Evolutionary conservation across 2,797 vertebrate species (phyloP).

Genomic region (Myotis planiceps): DNA sequence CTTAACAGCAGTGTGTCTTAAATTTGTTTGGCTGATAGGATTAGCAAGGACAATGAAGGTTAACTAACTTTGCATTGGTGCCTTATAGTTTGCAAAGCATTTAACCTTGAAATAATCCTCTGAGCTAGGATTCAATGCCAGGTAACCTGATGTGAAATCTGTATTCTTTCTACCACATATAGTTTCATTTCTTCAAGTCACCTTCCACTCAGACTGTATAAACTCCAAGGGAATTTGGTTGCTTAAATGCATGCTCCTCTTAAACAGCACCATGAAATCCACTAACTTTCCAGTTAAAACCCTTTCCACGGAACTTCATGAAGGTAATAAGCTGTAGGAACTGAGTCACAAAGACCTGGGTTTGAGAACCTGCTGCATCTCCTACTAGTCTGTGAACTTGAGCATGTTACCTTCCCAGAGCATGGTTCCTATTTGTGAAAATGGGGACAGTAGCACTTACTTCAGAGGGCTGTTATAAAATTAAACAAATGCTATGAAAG

Average conservation of each 20-base stretch:
- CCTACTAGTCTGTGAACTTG: not conserved
- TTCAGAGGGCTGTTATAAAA: not conserved
- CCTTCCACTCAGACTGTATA: not conserved
- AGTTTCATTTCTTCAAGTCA: conserved; percentile 11
- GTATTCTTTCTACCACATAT: not conserved
- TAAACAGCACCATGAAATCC: not conserved
- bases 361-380: not conserved
- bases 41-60: not conserved
- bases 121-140: not conserved
- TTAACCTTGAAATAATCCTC: not conserved
- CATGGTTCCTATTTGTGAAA: conserved; percentile 15
- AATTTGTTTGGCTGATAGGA: conserved; percentile 28
- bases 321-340: not conserved
- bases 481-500: not conserved
- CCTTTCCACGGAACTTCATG: not conserved
- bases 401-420: not conserved
- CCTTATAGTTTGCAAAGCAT: conserved; percentile 27
- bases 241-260: not conserved
- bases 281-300: not conserved
- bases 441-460: not conserved
- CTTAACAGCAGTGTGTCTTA: not conserved
- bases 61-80: not conserved
- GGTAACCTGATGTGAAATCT: not conserved
- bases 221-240: not conserved
- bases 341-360: not conserved